A percentile compares a stretch with the other conserved stretches of the same genome.
Evolutionary conservation across 1,140 invertebrate species (phyloP).

Genomic region (Conopomorpha cramerella): DNA sequence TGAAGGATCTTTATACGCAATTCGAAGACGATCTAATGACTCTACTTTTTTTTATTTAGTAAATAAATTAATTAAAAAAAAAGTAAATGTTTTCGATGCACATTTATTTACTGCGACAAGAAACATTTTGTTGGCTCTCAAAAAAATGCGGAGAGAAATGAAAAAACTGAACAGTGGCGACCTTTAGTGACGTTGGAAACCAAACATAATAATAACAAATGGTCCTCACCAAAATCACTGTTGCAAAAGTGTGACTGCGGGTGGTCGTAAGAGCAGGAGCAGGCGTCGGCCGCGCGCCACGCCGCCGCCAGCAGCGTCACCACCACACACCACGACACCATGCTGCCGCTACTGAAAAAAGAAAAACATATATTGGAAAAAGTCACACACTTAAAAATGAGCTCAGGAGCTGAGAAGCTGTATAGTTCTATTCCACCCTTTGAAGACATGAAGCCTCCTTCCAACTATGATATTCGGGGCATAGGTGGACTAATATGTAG

Average conservation of each 20-base stretch:
- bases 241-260: constrained; percentile 74
- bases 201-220: too few relatives aligned
- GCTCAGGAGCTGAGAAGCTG: constrained; percentile 2
- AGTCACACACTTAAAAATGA: too few relatives aligned
- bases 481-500: too few relatives aligned
- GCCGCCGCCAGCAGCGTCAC: constrained; percentile 33
- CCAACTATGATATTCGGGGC: constrained; percentile 45
- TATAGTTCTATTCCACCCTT: too few relatives aligned
- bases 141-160: not conserved
- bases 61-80: too few relatives aligned
- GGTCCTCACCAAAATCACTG: constrained; percentile 75
- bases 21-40: too few relatives aligned
- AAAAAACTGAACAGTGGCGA: not conserved
- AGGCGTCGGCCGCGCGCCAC: constrained; percentile 53
- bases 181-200: not conserved
- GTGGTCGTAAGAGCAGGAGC: constrained; percentile 65
- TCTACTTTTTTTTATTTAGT: too few relatives aligned
- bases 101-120: not conserved
- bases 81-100: too few relatives aligned
- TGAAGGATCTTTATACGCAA: too few relatives aligned
- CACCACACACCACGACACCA: constrained; percentile 37
- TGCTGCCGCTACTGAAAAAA: constrained; percentile 21
- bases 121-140: not conserved
- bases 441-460: constrained; percentile 23
- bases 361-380: too few relatives aligned